These are phyloP conservation scores for Aromia moschata DNA, from an alignment of 2,888 invertebrate species.

Conservation along the genomic window DNA sequence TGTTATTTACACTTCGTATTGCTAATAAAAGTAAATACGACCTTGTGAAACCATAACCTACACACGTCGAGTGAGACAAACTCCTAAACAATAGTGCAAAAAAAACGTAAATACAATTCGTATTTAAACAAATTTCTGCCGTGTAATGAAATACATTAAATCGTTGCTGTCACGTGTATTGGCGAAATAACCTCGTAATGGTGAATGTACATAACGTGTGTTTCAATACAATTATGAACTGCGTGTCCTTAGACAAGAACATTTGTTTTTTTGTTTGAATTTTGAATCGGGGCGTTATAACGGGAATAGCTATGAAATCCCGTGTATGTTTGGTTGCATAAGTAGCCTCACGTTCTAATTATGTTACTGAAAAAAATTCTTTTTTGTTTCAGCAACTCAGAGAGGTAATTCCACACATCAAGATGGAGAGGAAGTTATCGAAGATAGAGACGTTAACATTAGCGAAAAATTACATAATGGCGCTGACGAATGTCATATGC, in stretches of 20 bases:
- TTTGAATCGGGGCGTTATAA: no score
- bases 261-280: no score
- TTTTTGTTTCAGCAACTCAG: conserved; percentile 70
- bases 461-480: conserved; percentile 86
- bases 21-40: conserved; percentile 11
- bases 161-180: neutral
- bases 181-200: no score
- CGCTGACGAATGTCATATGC: conserved; percentile 81
- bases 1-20: no score
- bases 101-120: neutral
- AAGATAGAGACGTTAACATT: conserved; percentile 83
- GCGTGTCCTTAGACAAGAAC: no score
- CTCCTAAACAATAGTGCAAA: neutral
- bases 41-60: conserved; percentile 9
- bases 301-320: no score
- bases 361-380: no score
- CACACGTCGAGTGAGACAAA: neutral
- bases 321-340: no score
- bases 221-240: no score
- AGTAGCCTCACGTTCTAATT: no score
- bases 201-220: no score
- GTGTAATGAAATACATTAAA: neutral
- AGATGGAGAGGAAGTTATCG: conserved; percentile 78
- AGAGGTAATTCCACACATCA: conserved; percentile 82
- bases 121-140: conserved; percentile 1